A percentile compares a stretch with the other conserved stretches of the same genome.
Conservation (phyloP, 2,113 vertebrate genomes). For the Eurystomus gularis region DNA sequence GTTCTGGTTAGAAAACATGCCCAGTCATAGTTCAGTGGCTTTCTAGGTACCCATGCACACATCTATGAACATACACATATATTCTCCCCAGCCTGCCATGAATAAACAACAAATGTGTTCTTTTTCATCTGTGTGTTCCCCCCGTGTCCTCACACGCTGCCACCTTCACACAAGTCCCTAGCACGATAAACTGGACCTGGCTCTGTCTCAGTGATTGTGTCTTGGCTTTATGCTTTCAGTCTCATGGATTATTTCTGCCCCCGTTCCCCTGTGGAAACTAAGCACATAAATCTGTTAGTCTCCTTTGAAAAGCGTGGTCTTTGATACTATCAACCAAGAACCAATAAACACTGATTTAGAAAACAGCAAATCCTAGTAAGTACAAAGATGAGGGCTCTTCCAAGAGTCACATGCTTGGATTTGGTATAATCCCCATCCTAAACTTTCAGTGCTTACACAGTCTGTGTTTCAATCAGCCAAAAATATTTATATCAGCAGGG, state of each 20-base stretch:
- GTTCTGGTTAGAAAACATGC: neutral
- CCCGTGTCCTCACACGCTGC: neutral
- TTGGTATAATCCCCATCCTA: neutral
- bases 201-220: neutral
- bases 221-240: neutral
- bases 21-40: neutral
- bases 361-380: neutral
- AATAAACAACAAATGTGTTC: neutral
- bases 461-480: neutral
- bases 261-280: neutral
- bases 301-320: neutral
- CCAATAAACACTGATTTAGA: neutral
- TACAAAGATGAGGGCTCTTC: neutral
- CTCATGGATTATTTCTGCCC: neutral
- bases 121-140: rapidly evolving
- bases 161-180: neutral
- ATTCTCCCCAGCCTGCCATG: neutral
- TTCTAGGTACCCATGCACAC: rapidly evolving
- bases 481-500: neutral
- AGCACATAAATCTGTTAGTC: neutral
- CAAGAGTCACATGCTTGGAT: neutral
- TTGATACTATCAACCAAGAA: neutral
- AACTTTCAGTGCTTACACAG: neutral
- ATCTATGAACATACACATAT: rapidly evolving
- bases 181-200: neutral